These are phyloP conservation scores for Erinaceus europaeus DNA, from an alignment of 2,113 vertebrate genomes.

Conservation along the genomic window DNA sequence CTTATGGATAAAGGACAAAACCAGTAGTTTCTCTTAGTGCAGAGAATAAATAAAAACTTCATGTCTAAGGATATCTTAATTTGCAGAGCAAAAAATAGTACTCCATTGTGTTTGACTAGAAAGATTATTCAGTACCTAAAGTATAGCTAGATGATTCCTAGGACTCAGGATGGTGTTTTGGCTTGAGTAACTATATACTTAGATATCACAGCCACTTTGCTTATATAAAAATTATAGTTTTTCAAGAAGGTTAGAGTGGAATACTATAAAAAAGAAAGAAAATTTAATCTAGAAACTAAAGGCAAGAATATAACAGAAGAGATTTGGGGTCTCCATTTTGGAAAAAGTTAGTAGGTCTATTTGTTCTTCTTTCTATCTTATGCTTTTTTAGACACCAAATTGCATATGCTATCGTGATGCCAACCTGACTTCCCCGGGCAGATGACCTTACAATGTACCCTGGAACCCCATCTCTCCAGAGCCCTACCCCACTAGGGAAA, in stretches of 20 bases:
- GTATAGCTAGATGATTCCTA: not conserved
- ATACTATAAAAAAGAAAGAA: not conserved
- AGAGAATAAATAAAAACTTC: constrained; percentile 42
- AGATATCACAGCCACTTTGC: not conserved
- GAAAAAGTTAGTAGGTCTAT: too few relatives aligned
- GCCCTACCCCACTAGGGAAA: too few relatives aligned
- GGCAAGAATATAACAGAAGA: too few relatives aligned
- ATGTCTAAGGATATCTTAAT: constrained; percentile 11
- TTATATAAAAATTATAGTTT: not conserved
- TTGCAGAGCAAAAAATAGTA: not conserved
- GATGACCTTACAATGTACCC: too few relatives aligned
- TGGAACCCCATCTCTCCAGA: too few relatives aligned
- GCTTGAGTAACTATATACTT: not conserved
- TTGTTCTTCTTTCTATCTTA: too few relatives aligned
- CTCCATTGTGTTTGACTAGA: not conserved
- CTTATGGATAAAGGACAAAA: constrained; percentile 20
- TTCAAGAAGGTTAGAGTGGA: not conserved
- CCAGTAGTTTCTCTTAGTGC: not conserved
- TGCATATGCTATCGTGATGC: too few relatives aligned
- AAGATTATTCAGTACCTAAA: not conserved
- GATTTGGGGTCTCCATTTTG: too few relatives aligned
- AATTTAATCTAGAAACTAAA: too few relatives aligned
- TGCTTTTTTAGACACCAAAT: too few relatives aligned
- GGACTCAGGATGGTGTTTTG: not conserved
- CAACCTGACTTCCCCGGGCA: too few relatives aligned